Percentiles rank a stretch among this genome's conserved stretches.
Conservation (phyloP, 2,113 vertebrate genomes). For the Neodon shergylaensis region DNA sequence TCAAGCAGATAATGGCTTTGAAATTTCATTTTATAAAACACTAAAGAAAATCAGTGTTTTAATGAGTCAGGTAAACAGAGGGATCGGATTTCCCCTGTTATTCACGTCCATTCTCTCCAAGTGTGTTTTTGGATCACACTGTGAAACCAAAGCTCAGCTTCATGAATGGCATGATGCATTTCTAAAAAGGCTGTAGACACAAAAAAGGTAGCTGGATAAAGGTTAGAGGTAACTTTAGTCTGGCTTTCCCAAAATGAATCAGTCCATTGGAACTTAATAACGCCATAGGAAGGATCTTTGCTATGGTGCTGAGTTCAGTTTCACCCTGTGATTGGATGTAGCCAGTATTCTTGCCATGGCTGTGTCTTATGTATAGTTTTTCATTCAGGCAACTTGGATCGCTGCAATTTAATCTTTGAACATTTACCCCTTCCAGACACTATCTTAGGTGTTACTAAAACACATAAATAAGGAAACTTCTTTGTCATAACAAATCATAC, state of each 20-base stretch:
- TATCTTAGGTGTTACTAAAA: not conserved
- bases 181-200: not conserved
- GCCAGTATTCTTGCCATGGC: not conserved
- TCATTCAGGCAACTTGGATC: not conserved
- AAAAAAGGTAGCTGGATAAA: not conserved
- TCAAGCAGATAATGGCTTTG: constrained; percentile 9
- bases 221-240: not conserved
- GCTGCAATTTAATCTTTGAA: not conserved
- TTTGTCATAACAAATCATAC: not conserved
- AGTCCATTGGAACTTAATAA: not conserved
- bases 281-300: not conserved
- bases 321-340: too few species aligned
- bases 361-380: not conserved
- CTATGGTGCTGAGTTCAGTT: not conserved
- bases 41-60: constrained; percentile 55
- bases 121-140: not conserved
- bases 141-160: not conserved
- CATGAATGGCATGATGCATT: fast-evolving
- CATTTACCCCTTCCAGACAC: not conserved
- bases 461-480: not conserved
- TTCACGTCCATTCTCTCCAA: not conserved
- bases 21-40: constrained; percentile 61
- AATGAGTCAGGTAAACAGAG: constrained; percentile 18
- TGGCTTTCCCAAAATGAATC: not conserved
- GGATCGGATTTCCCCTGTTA: not conserved